Evolutionary conservation across 2,113 vertebrate species (phyloP).

Genomic region (Pteruthius melanotis): DNA sequence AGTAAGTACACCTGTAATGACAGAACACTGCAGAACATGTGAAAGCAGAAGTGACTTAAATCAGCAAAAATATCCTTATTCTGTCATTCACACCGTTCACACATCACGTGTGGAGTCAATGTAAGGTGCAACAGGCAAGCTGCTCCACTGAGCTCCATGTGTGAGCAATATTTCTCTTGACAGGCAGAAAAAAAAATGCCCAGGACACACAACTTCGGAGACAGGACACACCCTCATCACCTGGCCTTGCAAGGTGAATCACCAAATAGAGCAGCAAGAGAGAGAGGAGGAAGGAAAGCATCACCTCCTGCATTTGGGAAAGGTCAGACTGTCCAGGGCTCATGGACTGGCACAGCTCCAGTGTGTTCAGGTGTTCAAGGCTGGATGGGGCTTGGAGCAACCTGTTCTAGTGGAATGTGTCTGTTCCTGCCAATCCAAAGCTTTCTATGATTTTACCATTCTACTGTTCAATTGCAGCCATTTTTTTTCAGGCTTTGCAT

Average conservation of each 20-base stretch:
- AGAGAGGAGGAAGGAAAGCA: not conserved
- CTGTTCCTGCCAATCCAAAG: not conserved
- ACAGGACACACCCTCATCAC: not conserved
- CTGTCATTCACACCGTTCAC: not conserved
- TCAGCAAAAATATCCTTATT: not conserved
- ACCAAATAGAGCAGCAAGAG: not conserved
- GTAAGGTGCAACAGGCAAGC: not conserved
- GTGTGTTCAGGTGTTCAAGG: not conserved
- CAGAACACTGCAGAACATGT: not conserved
- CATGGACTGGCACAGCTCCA: accelerated
- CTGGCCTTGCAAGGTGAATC: not conserved
- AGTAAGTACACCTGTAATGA: not conserved
- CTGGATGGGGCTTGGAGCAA: not conserved
- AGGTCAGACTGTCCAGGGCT: not conserved
- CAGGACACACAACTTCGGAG: accelerated
- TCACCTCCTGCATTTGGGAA: not conserved
- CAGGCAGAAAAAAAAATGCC: not conserved
- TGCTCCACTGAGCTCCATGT: not conserved
- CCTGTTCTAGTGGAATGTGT: not conserved
- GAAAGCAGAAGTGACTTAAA: not conserved
- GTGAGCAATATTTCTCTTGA: not conserved
- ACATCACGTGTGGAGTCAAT: accelerated
- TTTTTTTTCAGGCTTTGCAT: not conserved
- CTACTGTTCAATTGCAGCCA: not conserved
- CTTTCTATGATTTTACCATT: not conserved